Percentiles rank a stretch among this genome's conserved stretches.
Conservation (phyloP, 1,140 invertebrate genomes). For the Tetramorium parvispinum region DNA sequence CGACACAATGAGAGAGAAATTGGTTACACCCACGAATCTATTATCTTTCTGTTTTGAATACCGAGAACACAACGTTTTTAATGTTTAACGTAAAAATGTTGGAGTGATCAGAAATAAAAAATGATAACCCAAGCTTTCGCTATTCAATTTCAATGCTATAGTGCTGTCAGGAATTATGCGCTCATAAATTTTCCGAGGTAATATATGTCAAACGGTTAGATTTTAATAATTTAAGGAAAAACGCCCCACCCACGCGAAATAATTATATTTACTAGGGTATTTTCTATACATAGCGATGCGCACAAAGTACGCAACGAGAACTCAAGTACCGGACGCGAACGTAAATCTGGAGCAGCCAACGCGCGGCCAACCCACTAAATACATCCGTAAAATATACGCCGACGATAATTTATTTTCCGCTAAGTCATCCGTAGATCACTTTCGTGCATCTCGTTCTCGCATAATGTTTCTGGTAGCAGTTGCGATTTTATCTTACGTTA, state of each 20-base stretch:
- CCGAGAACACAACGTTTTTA: background rate
- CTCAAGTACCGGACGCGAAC: slow-evolving; percentile 67
- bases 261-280: slow-evolving; percentile 5
- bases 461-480: slow-evolving; percentile 2
- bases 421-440: slow-evolving; percentile 40
- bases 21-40: slow-evolving; percentile 21
- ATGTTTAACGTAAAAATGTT: slow-evolving; percentile 12
- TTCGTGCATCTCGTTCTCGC: slow-evolving; percentile 21
- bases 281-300: slow-evolving; percentile 12
- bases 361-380: slow-evolving; percentile 49
- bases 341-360: slow-evolving; percentile 60
- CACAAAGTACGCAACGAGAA: slow-evolving; percentile 49
- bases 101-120: background rate
- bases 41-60: slow-evolving; percentile 31
- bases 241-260: background rate
- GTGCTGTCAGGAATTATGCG: background rate
- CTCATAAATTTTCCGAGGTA: background rate
- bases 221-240: background rate
- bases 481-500: background rate
- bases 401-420: slow-evolving; percentile 66
- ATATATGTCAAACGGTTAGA: background rate
- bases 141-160: background rate
- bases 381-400: slow-evolving; percentile 63
- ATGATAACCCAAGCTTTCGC: background rate
- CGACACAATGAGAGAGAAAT: background rate